Percentiles rank a stretch among this genome's conserved stretches.
These are phyloP conservation scores for Nipponacmea schrenckii DNA, from an alignment of 2,888 invertebrate species.

Conservation along the genomic window DNA sequence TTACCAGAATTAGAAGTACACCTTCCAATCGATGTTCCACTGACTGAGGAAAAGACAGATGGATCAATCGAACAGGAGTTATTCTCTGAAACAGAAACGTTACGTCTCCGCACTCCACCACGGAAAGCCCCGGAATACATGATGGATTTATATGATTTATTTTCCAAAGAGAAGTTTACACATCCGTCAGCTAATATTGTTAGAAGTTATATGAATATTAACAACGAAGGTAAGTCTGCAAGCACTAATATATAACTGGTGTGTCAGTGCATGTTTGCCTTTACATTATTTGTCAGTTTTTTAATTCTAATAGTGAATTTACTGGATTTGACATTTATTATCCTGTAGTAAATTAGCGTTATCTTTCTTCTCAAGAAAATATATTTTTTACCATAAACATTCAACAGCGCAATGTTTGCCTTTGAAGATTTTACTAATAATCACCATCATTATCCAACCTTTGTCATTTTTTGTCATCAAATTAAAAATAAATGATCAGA, in stretches of 20 bases:
- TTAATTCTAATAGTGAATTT: no score
- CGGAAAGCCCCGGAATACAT: constrained; percentile 52
- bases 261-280: no score
- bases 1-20: constrained; percentile 4
- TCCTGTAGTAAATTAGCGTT: no score
- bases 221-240: constrained; percentile 40
- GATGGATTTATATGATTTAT: constrained; percentile 52
- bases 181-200: constrained; percentile 52
- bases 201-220: constrained; percentile 54
- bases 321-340: no score
- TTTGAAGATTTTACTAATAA: no score
- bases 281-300: no score
- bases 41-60: not conserved
- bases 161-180: constrained; percentile 34
- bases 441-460: no score
- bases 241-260: not conserved
- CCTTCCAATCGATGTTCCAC: not conserved
- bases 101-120: constrained; percentile 9
- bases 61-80: not conserved
- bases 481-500: no score
- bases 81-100: not conserved
- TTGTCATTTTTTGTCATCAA: no score
- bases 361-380: no score
- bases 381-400: no score
- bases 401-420: no score